Percentiles rank a stretch among this genome's conserved stretches.
These are phyloP conservation scores for Pseudochirops corinnae DNA, from an alignment of 2,797 vertebrate genomes.

Conservation along the genomic window DNA sequence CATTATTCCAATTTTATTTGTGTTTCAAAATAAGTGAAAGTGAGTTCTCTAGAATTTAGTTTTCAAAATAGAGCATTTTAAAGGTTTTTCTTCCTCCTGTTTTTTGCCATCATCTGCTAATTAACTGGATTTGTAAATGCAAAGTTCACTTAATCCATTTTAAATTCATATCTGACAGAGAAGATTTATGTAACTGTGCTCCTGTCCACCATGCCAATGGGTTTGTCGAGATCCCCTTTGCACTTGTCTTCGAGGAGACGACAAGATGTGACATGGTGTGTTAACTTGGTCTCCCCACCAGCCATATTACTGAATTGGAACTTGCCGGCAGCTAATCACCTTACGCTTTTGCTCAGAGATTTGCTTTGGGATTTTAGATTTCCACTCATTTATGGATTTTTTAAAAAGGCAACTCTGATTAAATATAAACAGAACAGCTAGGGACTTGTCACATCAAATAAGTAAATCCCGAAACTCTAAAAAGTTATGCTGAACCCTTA, in stretches of 20 bases:
- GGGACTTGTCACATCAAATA: background rate
- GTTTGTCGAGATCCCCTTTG: background rate
- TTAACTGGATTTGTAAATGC: background rate
- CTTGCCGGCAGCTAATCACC: slow-evolving; percentile 43
- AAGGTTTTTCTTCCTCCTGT: background rate
- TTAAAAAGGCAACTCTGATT: background rate
- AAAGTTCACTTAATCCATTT: background rate
- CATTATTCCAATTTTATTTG: background rate
- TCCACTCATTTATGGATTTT: background rate
- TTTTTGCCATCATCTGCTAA: background rate
- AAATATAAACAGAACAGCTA: slow-evolving; percentile 1
- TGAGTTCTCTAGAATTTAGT: background rate
- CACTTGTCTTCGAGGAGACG: slow-evolving; percentile 5
- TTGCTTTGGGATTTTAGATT: slow-evolving; percentile 47
- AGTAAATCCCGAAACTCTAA: background rate
- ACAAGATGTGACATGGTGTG: background rate
- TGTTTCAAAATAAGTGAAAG: slow-evolving; percentile 23
- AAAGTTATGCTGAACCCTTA: background rate
- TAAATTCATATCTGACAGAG: slow-evolving; percentile 10
- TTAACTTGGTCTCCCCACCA: slow-evolving; percentile 34
- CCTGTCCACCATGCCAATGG: background rate
- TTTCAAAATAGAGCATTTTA: slow-evolving; percentile 7
- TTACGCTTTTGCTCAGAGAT: slow-evolving; percentile 36
- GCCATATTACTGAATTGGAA: slow-evolving; percentile 66
- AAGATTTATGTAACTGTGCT: background rate